phyloP scores from a whole-genome alignment of 2,113 vertebrate species.

The Plestiodon gilberti region DNA sequence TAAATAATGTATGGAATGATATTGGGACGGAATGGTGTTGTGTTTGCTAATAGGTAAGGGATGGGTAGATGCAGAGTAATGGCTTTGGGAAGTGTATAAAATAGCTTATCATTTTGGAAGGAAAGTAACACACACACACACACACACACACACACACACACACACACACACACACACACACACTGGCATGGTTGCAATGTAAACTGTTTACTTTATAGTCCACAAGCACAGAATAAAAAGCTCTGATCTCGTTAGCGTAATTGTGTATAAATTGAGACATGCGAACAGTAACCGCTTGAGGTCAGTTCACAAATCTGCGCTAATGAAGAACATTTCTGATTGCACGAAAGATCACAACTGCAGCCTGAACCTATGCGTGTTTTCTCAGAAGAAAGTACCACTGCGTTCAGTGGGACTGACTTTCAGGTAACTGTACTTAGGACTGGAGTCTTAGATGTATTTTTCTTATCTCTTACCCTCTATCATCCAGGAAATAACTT shows the following conservation, averaged over 20 bases:
- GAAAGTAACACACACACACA: too few relatives aligned
- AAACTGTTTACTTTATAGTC: background rate
- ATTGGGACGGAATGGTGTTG: background rate
- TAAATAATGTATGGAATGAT: background rate
- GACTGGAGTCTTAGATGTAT: too few relatives aligned
- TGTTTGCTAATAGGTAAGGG: background rate
- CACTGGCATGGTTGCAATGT: background rate
- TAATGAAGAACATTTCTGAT: background rate
- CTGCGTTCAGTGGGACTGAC: background rate
- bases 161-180: too few relatives aligned
- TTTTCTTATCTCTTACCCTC: background rate
- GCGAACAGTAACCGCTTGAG: background rate
- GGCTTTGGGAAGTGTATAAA: background rate
- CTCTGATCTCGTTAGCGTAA: background rate
- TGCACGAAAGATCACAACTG: background rate
- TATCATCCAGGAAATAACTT: slow-evolving; percentile 3
- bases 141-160: background rate
- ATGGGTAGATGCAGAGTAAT: background rate
- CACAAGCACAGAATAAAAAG: background rate
- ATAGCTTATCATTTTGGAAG: background rate
- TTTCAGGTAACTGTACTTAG: background rate
- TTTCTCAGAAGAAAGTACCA: background rate
- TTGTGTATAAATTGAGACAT: background rate
- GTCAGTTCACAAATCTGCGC: background rate
- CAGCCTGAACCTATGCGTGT: background rate